Evolutionary conservation across 1,140 invertebrate species (phyloP).

Genomic region (Sinella curviseta): DNA sequence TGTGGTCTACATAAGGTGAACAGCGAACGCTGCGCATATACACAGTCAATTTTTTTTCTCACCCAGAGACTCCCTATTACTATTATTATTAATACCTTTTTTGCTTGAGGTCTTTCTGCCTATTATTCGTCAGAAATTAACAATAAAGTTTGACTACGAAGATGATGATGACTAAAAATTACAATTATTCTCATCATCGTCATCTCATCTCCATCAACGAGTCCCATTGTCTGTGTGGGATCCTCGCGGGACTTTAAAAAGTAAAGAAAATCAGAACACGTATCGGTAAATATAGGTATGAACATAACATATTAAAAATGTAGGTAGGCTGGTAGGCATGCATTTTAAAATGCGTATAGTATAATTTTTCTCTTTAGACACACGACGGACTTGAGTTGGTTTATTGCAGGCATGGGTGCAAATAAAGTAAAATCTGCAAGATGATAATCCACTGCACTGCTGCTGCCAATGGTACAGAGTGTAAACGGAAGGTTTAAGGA

Average conservation of each 20-base stretch:
- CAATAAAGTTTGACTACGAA: not conserved
- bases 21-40: not conserved
- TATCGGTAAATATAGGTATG: not conserved
- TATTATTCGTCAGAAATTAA: slow-evolving; percentile 9
- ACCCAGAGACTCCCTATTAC: not conserved
- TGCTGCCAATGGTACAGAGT: not conserved
- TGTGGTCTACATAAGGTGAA: not conserved
- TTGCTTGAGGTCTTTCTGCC: not conserved
- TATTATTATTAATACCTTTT: not conserved
- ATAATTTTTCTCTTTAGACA: too few relatives aligned
- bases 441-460: not conserved
- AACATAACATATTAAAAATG: too few relatives aligned
- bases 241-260: too few relatives aligned
- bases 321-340: too few relatives aligned
- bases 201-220: not conserved
- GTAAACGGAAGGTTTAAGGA: not conserved
- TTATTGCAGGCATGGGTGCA: too few relatives aligned
- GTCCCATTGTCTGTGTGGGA: slow-evolving; percentile 1
- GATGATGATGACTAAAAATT: slow-evolving; percentile 4
- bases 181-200: slow-evolving; percentile 10
- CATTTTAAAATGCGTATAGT: too few relatives aligned
- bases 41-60: not conserved
- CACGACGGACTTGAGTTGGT: too few relatives aligned
- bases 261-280: not conserved
- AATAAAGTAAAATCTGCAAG: not conserved